phyloP scores from a whole-genome alignment of 2,113 vertebrate genomes.

The Damaliscus lunatus region DNA sequence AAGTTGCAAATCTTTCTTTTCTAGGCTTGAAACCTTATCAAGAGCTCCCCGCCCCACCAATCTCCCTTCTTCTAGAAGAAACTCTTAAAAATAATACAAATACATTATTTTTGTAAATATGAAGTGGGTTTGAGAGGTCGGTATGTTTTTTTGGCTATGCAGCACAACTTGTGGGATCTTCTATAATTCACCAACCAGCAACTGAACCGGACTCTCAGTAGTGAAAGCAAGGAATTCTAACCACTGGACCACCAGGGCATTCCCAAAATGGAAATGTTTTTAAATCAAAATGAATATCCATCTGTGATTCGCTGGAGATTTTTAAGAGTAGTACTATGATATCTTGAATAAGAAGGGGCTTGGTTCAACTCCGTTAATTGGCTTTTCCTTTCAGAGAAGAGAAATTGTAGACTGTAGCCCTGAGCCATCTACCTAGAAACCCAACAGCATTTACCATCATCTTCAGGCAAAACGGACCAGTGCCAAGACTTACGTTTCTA shows the following conservation, averaged over 20 bases:
- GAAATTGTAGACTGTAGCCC: neutral
- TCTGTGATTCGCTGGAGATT: neutral
- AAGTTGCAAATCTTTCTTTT: conserved; percentile 9
- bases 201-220: neutral
- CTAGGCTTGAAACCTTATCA: neutral
- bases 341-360: neutral
- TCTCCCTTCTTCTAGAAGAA: neutral
- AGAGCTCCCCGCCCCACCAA: neutral
- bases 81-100: conserved; percentile 41
- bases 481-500: conserved; percentile 3
- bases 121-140: neutral
- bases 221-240: neutral
- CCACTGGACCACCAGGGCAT: neutral
- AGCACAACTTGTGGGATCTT: neutral
- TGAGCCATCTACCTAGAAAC: conserved; percentile 10
- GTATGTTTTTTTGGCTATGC: neutral
- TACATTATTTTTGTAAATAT: neutral
- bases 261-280: neutral
- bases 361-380: neutral
- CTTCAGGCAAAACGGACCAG: neutral
- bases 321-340: neutral
- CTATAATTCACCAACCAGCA: neutral
- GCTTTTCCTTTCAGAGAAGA: conserved; percentile 45
- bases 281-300: conserved; percentile 4
- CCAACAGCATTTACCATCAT: neutral